These are phyloP conservation scores for Amphiura filiformis DNA, from an alignment of 35 echinoderm and acorn worm species.

Conservation along the genomic window DNA sequence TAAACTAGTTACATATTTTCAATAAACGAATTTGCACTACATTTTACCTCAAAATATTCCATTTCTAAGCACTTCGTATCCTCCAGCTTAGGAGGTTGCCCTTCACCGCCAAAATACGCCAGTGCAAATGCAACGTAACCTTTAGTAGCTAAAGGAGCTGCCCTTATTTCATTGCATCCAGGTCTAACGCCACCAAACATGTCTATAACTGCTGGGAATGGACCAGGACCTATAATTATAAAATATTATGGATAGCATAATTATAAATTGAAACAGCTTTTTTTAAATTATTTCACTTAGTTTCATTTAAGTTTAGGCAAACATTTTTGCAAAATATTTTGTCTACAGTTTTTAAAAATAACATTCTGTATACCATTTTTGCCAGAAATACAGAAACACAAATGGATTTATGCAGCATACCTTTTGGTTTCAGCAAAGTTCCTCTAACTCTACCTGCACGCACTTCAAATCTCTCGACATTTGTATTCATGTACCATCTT, in stretches of 20 bases:
- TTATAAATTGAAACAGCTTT: neutral
- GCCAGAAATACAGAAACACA: neutral
- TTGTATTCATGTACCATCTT: conserved; percentile 30
- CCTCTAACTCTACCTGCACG: conserved; percentile 13
- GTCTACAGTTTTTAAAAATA: neutral
- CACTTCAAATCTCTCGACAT: conserved; percentile 29
- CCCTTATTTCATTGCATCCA: neutral
- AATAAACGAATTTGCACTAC: too few species aligned
- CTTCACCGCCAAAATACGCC: neutral
- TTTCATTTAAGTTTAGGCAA: neutral
- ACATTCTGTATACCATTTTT: neutral
- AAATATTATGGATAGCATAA: neutral
- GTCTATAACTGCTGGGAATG: neutral
- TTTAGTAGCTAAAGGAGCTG: neutral
- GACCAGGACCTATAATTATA: neutral
- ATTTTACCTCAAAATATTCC: neutral
- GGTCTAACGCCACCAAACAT: neutral
- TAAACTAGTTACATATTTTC: too few species aligned
- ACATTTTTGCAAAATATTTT: neutral
- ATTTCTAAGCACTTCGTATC: neutral
- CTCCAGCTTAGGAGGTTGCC: neutral
- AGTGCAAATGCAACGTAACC: neutral
- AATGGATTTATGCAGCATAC: too few species aligned
- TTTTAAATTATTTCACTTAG: neutral
- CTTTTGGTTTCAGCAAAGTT: conserved; percentile 44